Conservation (phyloP, 2,797 vertebrate species). For the Megaceryle alcyon region DNA sequence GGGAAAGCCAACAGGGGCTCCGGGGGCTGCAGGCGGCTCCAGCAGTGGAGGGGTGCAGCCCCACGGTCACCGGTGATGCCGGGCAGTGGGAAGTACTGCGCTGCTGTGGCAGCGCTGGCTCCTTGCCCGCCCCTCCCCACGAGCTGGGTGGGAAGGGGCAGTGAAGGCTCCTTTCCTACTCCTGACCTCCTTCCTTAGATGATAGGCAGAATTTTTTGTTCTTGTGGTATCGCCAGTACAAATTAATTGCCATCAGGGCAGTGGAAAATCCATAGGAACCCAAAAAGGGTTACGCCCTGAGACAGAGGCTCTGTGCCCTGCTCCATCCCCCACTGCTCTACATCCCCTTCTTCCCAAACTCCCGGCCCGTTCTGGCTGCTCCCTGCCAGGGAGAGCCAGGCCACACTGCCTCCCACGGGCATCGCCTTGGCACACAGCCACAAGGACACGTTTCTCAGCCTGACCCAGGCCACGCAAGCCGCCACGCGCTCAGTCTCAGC, state of each 20-base stretch:
- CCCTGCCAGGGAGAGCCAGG: not conserved
- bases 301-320: not conserved
- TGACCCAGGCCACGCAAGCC: rapidly evolving
- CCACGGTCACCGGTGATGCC: rapidly evolving
- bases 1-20: rapidly evolving
- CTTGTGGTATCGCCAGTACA: not conserved
- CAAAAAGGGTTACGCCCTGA: not conserved
- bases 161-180: not conserved
- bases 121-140: not conserved
- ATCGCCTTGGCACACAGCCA: rapidly evolving
- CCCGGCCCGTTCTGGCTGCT: rapidly evolving
- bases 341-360: not conserved
- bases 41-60: not conserved
- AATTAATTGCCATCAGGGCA: not conserved
- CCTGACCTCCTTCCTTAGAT: not conserved
- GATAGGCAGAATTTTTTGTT: not conserved
- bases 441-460: not conserved
- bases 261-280: not conserved
- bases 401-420: rapidly evolving
- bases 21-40: not conserved
- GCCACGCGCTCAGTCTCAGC: rapidly evolving
- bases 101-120: not conserved
- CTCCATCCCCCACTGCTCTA: rapidly evolving
- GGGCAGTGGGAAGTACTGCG: rapidly evolving
- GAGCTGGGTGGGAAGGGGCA: not conserved